phyloP scores from a whole-genome alignment of 1,140 invertebrate genomes.

The Armadillidium nasatum region DNA sequence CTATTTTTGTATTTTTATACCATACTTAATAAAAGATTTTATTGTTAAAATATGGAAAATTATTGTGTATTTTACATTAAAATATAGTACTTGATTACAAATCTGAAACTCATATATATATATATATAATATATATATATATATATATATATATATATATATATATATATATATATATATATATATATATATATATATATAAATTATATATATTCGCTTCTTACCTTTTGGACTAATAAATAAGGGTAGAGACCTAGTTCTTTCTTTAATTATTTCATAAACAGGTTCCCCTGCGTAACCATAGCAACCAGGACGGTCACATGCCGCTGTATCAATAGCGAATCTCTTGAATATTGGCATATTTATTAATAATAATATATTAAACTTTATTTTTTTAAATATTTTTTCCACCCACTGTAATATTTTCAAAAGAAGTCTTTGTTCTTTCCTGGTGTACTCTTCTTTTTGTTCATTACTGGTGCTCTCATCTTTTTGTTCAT shows the following conservation, averaged over 20 bases:
- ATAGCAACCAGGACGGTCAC: background rate
- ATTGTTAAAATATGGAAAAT: too few relatives aligned
- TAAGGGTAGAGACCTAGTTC: background rate
- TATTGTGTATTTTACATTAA: too few relatives aligned
- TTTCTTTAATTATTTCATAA: background rate
- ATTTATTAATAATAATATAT: background rate
- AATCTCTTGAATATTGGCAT: background rate
- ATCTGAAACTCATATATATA: too few relatives aligned
- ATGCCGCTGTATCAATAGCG: background rate
- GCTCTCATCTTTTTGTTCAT: too few relatives aligned
- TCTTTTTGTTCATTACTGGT: too few relatives aligned
- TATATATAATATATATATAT: conserved; percentile 6
- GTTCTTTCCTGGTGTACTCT: background rate
- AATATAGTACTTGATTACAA: too few relatives aligned
- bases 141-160: background rate
- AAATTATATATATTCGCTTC: background rate
- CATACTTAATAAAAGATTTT: too few relatives aligned
- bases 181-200: conserved; percentile 11
- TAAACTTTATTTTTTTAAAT: background rate
- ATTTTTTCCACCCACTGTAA: background rate
- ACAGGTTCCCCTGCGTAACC: background rate
- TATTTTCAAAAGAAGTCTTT: background rate
- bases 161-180: conserved; percentile 14
- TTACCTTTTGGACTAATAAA: background rate
- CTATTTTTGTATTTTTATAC: too few relatives aligned